phyloP scores from a whole-genome alignment of 2,888 invertebrate genomes.

The Poecilobothrus nobilitatus region DNA sequence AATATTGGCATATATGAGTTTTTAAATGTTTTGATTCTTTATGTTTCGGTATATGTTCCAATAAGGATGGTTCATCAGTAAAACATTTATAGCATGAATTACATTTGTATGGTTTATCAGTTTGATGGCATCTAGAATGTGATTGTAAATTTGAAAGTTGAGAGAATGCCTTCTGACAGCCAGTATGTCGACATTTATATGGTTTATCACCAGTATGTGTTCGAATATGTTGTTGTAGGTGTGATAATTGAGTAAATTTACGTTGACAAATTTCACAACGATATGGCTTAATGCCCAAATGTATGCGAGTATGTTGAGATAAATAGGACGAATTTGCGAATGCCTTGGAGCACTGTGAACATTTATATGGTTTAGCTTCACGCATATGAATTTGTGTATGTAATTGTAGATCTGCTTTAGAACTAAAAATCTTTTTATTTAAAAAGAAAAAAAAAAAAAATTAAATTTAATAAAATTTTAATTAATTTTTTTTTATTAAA shows the following conservation, averaged over 20 bases:
- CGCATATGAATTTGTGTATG: slow-evolving; percentile 98
- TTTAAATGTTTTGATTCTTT: slow-evolving; percentile 98
- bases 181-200: slow-evolving; percentile 94
- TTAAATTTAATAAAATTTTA: neutral
- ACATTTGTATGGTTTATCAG: slow-evolving; percentile 99
- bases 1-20: slow-evolving; percentile 98
- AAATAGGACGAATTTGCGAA: slow-evolving; percentile 99
- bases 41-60: slow-evolving; percentile 99
- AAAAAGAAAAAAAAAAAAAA: slow-evolving; percentile 36
- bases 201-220: slow-evolving; percentile 99
- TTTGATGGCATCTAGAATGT: slow-evolving; percentile 98
- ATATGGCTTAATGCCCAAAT: slow-evolving; percentile 98
- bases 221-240: slow-evolving; percentile 98
- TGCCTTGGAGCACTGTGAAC: slow-evolving; percentile 97
- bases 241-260: slow-evolving; percentile 97
- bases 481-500: too few species aligned
- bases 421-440: slow-evolving; percentile 80
- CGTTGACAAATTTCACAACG: slow-evolving; percentile 96
- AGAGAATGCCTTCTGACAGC: slow-evolving; percentile 97
- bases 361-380: slow-evolving; percentile 99
- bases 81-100: slow-evolving; percentile 99
- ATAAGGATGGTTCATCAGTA: slow-evolving; percentile 89
- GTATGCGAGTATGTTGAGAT: slow-evolving; percentile 98
- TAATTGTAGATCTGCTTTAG: slow-evolving; percentile 93
- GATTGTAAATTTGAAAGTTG: slow-evolving; percentile 98